Conservation (phyloP, 2,113 vertebrate genomes). For the Penelope pileata region DNA sequence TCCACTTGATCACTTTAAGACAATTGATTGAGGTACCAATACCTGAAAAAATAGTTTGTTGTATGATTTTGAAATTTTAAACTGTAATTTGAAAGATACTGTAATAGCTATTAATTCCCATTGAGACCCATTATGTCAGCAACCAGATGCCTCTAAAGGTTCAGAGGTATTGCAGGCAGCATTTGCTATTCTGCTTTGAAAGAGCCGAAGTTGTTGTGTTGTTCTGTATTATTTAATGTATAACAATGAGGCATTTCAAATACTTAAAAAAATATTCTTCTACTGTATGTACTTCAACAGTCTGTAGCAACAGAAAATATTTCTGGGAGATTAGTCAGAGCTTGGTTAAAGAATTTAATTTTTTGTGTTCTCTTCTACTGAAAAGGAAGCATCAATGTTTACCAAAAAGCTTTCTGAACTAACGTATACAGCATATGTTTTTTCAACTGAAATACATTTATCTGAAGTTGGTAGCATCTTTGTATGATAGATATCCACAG, state of each 20-base stretch:
- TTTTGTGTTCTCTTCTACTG: not conserved
- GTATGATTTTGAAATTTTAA: not conserved
- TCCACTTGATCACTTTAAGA: not conserved
- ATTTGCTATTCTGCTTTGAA: not conserved
- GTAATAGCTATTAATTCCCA: not conserved
- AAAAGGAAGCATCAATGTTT: not conserved
- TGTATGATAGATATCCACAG: not conserved
- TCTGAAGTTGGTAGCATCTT: not conserved
- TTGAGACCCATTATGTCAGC: slow-evolving; percentile 4
- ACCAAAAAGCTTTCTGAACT: not conserved
- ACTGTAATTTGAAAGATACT: not conserved
- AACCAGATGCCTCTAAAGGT: not conserved
- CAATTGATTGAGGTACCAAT: not conserved
- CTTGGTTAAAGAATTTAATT: not conserved
- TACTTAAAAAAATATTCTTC: not conserved
- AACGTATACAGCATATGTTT: not conserved
- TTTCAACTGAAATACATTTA: not conserved
- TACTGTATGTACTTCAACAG: not conserved
- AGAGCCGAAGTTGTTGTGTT: not conserved
- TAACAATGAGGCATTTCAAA: slow-evolving; percentile 10
- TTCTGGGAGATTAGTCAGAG: not conserved
- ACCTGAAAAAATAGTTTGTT: not conserved
- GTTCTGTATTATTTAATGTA: not conserved
- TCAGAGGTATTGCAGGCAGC: not conserved
- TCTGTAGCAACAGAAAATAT: slow-evolving; percentile 19